Evolutionary conservation across 2,888 invertebrate genomes (phyloP), one percentile per base, ranked within the genome.

Genomic region (Ferdinandea cuprea): DNA sequence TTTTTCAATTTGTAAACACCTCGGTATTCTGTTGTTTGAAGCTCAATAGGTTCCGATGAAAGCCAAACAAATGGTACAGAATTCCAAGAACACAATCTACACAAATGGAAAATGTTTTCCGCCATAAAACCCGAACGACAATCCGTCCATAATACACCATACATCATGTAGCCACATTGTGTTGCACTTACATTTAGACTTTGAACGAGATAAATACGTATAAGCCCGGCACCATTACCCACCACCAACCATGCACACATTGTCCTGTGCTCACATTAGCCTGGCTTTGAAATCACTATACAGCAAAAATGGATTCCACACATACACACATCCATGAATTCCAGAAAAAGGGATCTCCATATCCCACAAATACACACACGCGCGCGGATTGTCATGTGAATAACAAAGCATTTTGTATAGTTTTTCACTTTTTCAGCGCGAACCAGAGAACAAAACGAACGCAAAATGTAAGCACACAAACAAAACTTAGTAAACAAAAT

Each of bases 11-110:
- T 58, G 25, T 46, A 80, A 37, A 69, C 80, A 76, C 76, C 63
- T 74, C 56, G 19, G 37, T 30, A 65, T 44, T 76, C 69, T 71
- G 32, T 71, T 80, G 59, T 71, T 81, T 81, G 69, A 76, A 76
- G 76, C 81, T 81, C 81, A 81, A 81, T 81, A 76, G 81, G 71
- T 71, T 81, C 65, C 76, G 35, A 65, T 76, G 71, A 76, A 81
- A 71, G 52, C 69, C 69, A 71, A 71, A 81, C 76, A 76, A 81
- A 76, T 71, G 65, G 37, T 30, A 71, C 35, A 65, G 59, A 63
- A 69, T 54, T 65, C 52, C 48, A 42, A 25, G 32, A 42, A 63
- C 21, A 59, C 44, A 54, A 25, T 48, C 25, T 17, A 69, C 65
- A 59, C 44, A 65, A 76, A 76, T 65, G 44, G 44, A 58, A 69